A percentile compares a stretch with the other conserved stretches of the same genome.
Evolutionary conservation across 2,888 invertebrate genomes (phyloP).

Genomic region (Philonicus albiceps): DNA sequence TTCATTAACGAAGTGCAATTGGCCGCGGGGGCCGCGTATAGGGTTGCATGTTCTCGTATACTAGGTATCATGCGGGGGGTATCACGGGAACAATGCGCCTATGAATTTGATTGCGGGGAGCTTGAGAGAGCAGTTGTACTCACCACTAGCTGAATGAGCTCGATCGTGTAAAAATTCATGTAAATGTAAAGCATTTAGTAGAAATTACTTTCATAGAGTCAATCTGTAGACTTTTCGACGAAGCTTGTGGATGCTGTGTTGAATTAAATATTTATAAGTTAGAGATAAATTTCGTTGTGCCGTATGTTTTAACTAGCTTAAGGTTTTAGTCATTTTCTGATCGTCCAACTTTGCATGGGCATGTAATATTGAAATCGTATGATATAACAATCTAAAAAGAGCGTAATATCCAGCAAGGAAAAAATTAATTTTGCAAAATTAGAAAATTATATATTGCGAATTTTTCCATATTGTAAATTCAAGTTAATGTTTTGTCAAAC

Average conservation of each 20-base stretch:
- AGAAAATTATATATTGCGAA: too few relatives aligned
- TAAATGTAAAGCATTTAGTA: not conserved
- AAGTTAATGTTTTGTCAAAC: too few relatives aligned
- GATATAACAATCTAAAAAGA: too few relatives aligned
- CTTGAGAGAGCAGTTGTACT: not conserved
- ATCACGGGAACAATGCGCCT: not conserved
- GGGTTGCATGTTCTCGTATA: not conserved
- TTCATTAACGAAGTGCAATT: not conserved
- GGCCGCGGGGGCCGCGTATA: not conserved
- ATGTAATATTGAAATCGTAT: too few relatives aligned
- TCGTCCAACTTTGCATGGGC: too few relatives aligned
- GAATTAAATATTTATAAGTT: not conserved
- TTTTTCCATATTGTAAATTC: too few relatives aligned
- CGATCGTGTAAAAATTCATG: not conserved
- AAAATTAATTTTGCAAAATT: too few relatives aligned
- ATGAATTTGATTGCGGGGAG: not conserved
- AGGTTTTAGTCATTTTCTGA: too few relatives aligned
- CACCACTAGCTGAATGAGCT: not conserved
- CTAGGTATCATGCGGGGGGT: not conserved
- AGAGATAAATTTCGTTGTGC: too few relatives aligned
- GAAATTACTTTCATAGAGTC: not conserved
- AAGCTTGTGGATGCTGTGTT: not conserved
- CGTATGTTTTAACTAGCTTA: too few relatives aligned
- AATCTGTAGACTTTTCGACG: not conserved
- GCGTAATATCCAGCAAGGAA: too few relatives aligned